Base-by-base conservation (phyloP, 1,140 invertebrate species). In the Aphaenogaster floridana region DNA sequence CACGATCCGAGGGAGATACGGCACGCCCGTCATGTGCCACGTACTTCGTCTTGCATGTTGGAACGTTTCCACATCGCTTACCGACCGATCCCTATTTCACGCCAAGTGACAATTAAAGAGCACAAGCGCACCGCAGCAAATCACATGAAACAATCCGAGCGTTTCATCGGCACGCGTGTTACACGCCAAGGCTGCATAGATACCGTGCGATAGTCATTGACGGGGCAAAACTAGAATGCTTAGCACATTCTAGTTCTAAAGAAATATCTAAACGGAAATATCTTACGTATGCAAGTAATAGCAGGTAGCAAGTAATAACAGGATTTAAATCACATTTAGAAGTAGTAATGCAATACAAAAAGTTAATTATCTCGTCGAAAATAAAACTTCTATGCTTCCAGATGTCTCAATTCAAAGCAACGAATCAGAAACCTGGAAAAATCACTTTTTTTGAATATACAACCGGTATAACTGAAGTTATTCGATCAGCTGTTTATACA, bases 1-100 rank as follows among this genome's bases (percentile, higher is more conserved):
- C 69, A 50, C 39, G 64, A 84, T 84, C 11, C 78, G 3, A 76
- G 45, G n/a, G 42, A 72, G 88, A 89, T 89, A 89, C 54, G 87
- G 76, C 88, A 89, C 87, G 88, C 52, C 39, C 48, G 59, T 59
- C 61, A 69, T 28, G 48, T n/a, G 21, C 45, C 15, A 52, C 36
- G 63, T 28, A 54, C 21, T 83, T 78, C 17, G 28, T 13, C 50
- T 78, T 34, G 64, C 64, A 61, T 63, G 59, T 80, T 52, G 69
- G 71, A 68, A 74, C 57, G 59, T 88, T 88, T 72, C 68, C 79
- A 50, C 78, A 21, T 89, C 57, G 74, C 17, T 39, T 68, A 42
- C 9, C 9, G 11, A 8, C 28, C 39, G 13, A 72, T 39, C 28
- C 39, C 66, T 71, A 42, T 54, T 52, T 85, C 83, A 88, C 63